Evolutionary conservation across 2,888 invertebrate species (phyloP).

Genomic region (Diaprepes abbreviatus): DNA sequence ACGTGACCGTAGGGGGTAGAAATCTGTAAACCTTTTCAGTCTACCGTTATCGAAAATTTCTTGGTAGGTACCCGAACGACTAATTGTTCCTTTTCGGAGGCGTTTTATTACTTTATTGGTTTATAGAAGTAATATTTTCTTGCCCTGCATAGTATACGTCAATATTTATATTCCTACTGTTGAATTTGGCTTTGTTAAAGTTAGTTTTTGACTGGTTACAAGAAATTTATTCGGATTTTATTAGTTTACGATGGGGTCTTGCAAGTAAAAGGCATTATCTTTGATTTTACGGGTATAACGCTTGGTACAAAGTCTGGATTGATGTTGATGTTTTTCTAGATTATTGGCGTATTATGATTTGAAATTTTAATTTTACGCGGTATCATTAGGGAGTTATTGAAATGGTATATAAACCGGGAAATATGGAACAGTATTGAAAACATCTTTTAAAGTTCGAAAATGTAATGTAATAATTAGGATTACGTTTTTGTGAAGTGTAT

Average conservation of each 20-base stretch:
- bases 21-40: constrained; percentile 1
- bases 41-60: constrained; percentile 2
- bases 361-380: neutral
- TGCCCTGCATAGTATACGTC: neutral
- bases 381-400: neutral
- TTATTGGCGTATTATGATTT: constrained; percentile 5
- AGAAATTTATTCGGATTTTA: constrained; percentile 12
- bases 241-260: constrained; percentile 13
- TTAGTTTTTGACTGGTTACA: neutral
- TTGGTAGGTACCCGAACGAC: constrained; percentile 5
- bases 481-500: too few species aligned
- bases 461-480: too few species aligned
- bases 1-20: constrained; percentile 7
- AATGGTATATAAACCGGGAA: too few species aligned
- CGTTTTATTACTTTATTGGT: constrained; percentile 8
- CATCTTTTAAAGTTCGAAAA: too few species aligned
- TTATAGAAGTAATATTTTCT: constrained; percentile 12
- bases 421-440: too few species aligned
- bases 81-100: neutral
- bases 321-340: neutral
- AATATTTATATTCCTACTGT: constrained; percentile 25
- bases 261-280: neutral
- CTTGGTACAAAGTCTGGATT: neutral
- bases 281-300: constrained; percentile 9
- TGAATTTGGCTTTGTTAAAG: constrained; percentile 6